Conservation (phyloP, 2,888 invertebrate genomes). For the Leptinotarsa tumamoca region DNA sequence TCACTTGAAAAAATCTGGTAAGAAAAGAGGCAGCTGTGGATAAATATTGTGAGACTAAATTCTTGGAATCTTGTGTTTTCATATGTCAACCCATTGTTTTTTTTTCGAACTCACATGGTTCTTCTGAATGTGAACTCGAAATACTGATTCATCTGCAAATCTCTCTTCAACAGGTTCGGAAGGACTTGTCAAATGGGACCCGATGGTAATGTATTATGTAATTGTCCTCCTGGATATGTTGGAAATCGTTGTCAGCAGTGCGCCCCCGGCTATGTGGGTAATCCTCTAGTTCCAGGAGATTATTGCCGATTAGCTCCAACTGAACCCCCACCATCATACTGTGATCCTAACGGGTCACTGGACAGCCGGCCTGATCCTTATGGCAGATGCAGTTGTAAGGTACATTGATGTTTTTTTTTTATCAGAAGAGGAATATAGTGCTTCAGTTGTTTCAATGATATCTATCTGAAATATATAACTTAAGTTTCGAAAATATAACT, state of each 20-base stretch:
- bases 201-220: conserved; percentile 82
- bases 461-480: no score
- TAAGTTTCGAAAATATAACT: no score
- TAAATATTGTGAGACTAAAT: no score
- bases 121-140: no score
- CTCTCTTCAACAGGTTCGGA: conserved; percentile 73
- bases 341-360: conserved; percentile 82
- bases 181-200: conserved; percentile 80
- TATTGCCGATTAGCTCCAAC: conserved; percentile 72
- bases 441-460: no score
- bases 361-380: conserved; percentile 63
- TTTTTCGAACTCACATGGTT: no score
- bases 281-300: conserved; percentile 82
- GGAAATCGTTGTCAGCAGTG: conserved; percentile 85
- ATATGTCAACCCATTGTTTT: no score
- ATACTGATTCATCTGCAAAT: no score
- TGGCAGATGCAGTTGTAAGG: conserved; percentile 79
- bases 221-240: conserved; percentile 82
- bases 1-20: no score
- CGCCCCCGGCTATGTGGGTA: conserved; percentile 83
- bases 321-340: conserved; percentile 62
- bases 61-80: no score
- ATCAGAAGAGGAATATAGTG: background rate
- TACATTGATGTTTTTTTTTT: conserved; percentile 58
- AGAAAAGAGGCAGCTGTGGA: no score